Base-by-base conservation (phyloP, 2,888 invertebrate genomes). In the Myopa tessellatipennis region DNA sequence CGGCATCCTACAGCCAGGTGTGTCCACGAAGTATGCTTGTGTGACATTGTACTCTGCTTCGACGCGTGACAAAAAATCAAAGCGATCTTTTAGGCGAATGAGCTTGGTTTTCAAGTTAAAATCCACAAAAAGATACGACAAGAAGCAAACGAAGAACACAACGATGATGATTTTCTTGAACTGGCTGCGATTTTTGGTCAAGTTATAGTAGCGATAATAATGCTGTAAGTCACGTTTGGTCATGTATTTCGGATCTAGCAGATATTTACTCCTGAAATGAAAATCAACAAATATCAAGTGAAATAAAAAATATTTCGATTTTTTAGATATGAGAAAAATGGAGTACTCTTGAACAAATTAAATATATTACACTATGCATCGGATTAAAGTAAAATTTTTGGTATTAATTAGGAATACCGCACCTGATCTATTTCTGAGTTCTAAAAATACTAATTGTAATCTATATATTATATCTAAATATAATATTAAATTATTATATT, bases 1-100 rank as follows among this genome's bases (percentile, higher is more conserved):
- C 14, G 89, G 89, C 88, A 89, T 89, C 3, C 88, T 87, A 77
- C 89, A 89, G 63, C 89, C 89, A 3, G 87, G 84, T 4, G 89
- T 87, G 73, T 89, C 86, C 26, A 89, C 87, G 67, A 89, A 89
- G 77, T 89, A 89, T 7, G 88, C 85, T 78, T 86, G 85, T 3
- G 83, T 87, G 10, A 83, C 81, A 58, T 87, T 87, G 50, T 86
- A 85, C 14, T 84, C 84, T 38, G 86, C 85, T 72, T 88, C 87
- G 74, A 87, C 85, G 71, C 87, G 87, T 0, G 87, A 84, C 63
- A 87, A 82, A 16, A 89, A 88, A 16, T 88, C 88, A 74, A 88
- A 86, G 16, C 87, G 86, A 79, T 88, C 87, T 38, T 85, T 83
- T 6, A 88, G 80, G 1, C 84, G 82, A 10, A 85, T 78, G 45